Percentiles rank a stretch among this genome's conserved stretches.
phyloP scores from a whole-genome alignment of 64 coral and sea anemone genomes.

The Stichodactyla helianthus region DNA sequence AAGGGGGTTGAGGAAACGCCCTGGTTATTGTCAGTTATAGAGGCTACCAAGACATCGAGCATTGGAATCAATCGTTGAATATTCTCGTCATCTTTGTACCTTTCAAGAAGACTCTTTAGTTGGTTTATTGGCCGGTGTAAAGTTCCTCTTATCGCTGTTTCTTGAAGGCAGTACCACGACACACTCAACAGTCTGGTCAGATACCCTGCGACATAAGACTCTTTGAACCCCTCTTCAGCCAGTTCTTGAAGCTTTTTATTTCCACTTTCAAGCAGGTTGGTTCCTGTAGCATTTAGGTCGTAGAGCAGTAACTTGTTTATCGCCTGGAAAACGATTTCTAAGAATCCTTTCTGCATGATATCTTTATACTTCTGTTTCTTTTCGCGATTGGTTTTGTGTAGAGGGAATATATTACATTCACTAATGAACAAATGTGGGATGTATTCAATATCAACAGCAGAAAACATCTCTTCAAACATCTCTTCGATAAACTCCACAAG shows the following conservation, averaged over 20 bases:
- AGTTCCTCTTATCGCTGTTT: not conserved
- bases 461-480: constrained; percentile 27
- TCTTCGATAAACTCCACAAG: constrained; percentile 4
- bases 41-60: constrained; percentile 13
- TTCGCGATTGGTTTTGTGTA: constrained; percentile 23
- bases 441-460: not conserved
- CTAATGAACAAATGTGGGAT: constrained; percentile 46
- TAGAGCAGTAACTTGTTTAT: not conserved
- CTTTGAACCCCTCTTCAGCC: not conserved
- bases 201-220: constrained; percentile 32
- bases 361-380: constrained; percentile 12
- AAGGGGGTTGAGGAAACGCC: not conserved
- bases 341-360: constrained; percentile 13
- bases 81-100: constrained; percentile 21
- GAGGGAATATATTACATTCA: constrained; percentile 46
- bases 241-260: not conserved
- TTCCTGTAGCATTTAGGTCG: constrained; percentile 26
- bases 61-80: constrained; percentile 10
- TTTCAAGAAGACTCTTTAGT: constrained; percentile 14
- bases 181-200: constrained; percentile 46
- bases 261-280: not conserved
- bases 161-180: constrained; percentile 8
- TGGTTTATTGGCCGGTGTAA: not conserved
- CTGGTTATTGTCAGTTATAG: not conserved
- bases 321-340: not conserved